Percentiles rank a stretch among this genome's conserved stretches.
Evolutionary conservation across 2,888 invertebrate species (phyloP).

Genomic region (Pheosia tremula): DNA sequence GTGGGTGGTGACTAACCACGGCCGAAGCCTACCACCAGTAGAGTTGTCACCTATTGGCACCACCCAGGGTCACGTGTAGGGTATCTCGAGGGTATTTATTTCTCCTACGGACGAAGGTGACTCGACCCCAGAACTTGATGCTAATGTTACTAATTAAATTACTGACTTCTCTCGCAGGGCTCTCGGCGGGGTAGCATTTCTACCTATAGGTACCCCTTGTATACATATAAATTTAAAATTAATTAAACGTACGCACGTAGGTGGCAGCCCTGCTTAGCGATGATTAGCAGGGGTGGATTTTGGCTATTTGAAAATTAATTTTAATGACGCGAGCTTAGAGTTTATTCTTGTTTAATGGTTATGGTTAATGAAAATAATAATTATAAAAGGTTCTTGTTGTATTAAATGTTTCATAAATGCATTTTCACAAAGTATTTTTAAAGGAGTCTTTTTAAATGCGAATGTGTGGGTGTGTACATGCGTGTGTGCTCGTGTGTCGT

Average conservation of each 20-base stretch:
- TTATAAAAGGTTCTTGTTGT: not conserved
- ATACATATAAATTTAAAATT: slow-evolving; percentile 49
- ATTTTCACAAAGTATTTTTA: not conserved
- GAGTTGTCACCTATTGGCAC: too few species aligned
- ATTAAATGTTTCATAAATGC: not conserved
- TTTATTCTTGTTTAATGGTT: not conserved
- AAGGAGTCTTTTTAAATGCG: not conserved
- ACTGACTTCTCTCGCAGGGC: not conserved
- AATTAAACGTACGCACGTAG: slow-evolving; percentile 46
- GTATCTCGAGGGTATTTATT: too few species aligned
- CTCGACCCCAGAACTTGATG: too few species aligned
- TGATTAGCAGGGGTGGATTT: slow-evolving; percentile 48
- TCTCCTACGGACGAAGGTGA: too few species aligned
- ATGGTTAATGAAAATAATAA: slow-evolving; percentile 1
- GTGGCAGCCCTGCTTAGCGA: slow-evolving; percentile 42
- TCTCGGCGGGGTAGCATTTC: slow-evolving; percentile 28
- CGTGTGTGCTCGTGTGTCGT: too few species aligned
- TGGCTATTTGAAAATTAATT: slow-evolving; percentile 10
- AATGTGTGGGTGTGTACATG: too few species aligned
- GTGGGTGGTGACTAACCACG: too few species aligned
- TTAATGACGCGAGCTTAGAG: not conserved
- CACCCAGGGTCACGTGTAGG: too few species aligned
- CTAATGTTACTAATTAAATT: slow-evolving; percentile 32
- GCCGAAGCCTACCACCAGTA: too few species aligned
- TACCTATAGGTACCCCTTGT: slow-evolving; percentile 39